Evolutionary conservation across 2,888 invertebrate species (phyloP).

Genomic region (Thymelicus acteon): DNA sequence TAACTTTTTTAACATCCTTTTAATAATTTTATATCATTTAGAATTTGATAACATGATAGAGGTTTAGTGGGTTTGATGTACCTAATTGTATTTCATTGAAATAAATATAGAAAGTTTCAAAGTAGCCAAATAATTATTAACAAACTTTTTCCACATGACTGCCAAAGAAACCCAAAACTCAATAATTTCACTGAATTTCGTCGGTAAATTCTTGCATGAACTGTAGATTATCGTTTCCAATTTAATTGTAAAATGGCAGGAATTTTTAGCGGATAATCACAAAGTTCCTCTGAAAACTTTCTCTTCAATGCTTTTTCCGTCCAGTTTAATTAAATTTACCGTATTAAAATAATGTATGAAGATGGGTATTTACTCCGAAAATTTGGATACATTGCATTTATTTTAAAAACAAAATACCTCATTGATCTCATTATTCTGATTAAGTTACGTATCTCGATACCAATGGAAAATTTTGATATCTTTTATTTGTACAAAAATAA

Average conservation of each 20-base stretch:
- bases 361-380: background rate
- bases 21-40: too few species aligned
- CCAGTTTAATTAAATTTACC: background rate
- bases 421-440: constrained; percentile 5
- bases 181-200: too few species aligned
- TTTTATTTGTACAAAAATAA: background rate
- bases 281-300: background rate
- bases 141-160: too few species aligned
- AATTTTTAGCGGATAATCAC: constrained; percentile 2
- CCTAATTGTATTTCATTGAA: too few species aligned
- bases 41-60: too few species aligned
- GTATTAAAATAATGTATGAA: background rate
- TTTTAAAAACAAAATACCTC: background rate
- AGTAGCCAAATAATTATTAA: too few species aligned
- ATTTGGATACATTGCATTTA: background rate
- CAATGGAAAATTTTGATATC: background rate
- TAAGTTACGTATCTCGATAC: background rate
- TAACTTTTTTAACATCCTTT: too few species aligned
- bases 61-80: too few species aligned
- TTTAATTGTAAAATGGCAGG: background rate
- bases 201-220: background rate
- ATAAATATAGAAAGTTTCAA: too few species aligned
- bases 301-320: background rate
- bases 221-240: background rate
- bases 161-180: too few species aligned